phyloP scores from a whole-genome alignment of 30 jellyfish, hydroid and myxozoan species.

The Hydractinia symbiolongicarpus region DNA sequence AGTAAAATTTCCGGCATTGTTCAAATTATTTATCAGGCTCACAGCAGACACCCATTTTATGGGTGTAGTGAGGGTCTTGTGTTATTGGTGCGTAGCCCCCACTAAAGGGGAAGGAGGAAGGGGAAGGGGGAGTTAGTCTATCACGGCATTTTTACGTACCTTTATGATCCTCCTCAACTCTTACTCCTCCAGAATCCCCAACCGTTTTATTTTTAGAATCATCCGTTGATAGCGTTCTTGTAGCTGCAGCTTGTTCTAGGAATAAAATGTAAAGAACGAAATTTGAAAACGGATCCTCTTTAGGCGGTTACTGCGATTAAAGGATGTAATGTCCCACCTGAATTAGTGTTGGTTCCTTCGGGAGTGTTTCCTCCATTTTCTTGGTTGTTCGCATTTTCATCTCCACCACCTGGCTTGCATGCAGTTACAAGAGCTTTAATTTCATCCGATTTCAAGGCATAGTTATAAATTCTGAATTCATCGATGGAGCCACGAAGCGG shows the following conservation, averaged over 20 bases:
- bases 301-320: no score
- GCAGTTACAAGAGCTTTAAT: conserved; percentile 84
- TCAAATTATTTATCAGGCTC: no score
- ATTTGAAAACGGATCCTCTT: no score
- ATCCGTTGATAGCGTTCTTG: not conserved
- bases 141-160: not conserved
- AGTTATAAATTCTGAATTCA: conserved; percentile 88
- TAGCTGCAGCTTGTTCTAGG: conserved; percentile 1
- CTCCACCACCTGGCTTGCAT: conserved; percentile 51
- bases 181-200: not conserved
- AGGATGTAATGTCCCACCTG: no score
- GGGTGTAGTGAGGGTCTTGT: no score
- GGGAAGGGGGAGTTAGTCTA: no score
- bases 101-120: no score
- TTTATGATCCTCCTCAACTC: not conserved
- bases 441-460: conserved; percentile 80
- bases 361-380: not conserved
- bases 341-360: no score
- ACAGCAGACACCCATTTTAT: no score
- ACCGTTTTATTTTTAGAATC: not conserved
- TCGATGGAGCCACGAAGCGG: conserved; percentile 86
- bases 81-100: no score
- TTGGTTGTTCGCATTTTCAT: conserved; percentile 6
- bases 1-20: no score
- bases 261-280: not conserved